A percentile compares a stretch with the other conserved stretches of the same genome.
Conservation (phyloP, 2,797 vertebrate species). For the Cottoperca gobio region DNA sequence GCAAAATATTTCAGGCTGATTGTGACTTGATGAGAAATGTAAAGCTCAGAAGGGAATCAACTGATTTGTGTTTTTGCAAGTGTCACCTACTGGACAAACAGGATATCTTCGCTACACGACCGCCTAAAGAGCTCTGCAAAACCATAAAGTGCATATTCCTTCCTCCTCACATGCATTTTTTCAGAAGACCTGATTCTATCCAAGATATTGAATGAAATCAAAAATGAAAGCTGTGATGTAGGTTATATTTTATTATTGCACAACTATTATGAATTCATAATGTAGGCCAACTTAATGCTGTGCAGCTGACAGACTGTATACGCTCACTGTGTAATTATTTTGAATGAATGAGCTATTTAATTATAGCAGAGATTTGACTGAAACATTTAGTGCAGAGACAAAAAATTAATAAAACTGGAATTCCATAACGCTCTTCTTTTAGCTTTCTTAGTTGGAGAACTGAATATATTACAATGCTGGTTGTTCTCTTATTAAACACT, state of each 20-base stretch:
- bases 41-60: background rate
- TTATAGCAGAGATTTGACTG: background rate
- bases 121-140: background rate
- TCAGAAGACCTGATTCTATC: too few species aligned
- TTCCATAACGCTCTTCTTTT: background rate
- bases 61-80: background rate
- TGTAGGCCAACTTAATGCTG: background rate
- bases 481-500: background rate
- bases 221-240: background rate
- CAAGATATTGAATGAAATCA: too few species aligned
- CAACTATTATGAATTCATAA: background rate
- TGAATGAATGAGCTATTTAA: constrained; percentile 5
- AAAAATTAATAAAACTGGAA: too few species aligned
- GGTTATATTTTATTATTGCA: background rate
- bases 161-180: background rate
- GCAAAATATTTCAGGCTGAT: background rate
- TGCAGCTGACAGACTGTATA: background rate
- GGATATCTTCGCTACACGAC: background rate
- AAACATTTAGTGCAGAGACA: background rate
- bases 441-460: background rate
- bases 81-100: background rate
- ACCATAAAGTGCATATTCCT: background rate
- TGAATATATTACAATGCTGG: background rate
- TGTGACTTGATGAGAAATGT: background rate
- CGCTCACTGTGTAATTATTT: background rate